A percentile compares a stretch with the other conserved stretches of the same genome.
phyloP scores from a whole-genome alignment of 2,797 vertebrate species.

The Darevskia mixta region DNA sequence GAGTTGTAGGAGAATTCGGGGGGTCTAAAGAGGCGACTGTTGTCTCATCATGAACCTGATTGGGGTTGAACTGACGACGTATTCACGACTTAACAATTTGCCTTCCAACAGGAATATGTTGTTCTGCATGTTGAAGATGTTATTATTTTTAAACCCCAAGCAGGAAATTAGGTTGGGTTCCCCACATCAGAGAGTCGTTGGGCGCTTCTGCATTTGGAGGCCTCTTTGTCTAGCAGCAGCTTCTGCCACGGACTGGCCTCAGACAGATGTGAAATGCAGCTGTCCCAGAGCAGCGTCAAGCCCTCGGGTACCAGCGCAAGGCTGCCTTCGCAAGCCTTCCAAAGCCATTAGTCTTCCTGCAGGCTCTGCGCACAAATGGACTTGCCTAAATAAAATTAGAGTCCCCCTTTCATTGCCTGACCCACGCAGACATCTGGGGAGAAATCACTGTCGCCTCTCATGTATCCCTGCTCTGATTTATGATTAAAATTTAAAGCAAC shows the following conservation, averaged over 20 bases:
- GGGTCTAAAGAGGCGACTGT: no score
- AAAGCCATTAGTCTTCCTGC: slow-evolving; percentile 65
- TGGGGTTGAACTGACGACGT: background rate
- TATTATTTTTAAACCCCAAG: background rate
- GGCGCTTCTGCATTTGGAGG: background rate
- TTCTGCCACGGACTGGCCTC: slow-evolving; percentile 26
- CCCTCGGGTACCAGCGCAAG: slow-evolving; percentile 55
- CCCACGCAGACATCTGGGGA: slow-evolving; percentile 81
- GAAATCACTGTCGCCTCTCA: slow-evolving; percentile 88
- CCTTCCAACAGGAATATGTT: background rate
- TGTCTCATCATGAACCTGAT: no score
- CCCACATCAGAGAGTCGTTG: slow-evolving; percentile 6
- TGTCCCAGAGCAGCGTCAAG: slow-evolving; percentile 47
- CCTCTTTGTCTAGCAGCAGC: slow-evolving; percentile 60
- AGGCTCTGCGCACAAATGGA: slow-evolving; percentile 39
- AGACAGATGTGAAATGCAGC: slow-evolving; percentile 63
- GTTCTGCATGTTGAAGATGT: background rate
- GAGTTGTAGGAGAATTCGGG: background rate
- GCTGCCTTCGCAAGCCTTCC: slow-evolving; percentile 37
- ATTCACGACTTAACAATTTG: background rate
- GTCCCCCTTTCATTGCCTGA: slow-evolving; percentile 70
- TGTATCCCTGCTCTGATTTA: slow-evolving; percentile 88
- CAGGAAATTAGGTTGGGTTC: background rate
- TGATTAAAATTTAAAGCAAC: slow-evolving; percentile 94
- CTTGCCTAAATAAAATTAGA: slow-evolving; percentile 66